Conservation (phyloP, 2,797 vertebrate species). For the Pangasius sanitwongsei region DNA sequence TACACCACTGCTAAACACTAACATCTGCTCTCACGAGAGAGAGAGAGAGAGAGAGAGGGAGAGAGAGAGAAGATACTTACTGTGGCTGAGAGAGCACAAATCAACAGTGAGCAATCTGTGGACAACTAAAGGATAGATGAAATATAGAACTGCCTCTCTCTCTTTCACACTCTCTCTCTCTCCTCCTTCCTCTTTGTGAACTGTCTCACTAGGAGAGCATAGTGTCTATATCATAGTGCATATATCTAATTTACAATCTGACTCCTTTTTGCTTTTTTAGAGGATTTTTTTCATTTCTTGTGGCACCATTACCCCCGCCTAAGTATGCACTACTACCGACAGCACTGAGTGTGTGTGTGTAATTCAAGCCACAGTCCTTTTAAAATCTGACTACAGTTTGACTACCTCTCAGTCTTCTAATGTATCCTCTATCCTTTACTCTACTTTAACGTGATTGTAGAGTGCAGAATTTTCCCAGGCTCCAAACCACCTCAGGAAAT, state of each 20-base stretch:
- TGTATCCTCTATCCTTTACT: constrained; percentile 46
- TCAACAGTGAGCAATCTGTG: constrained; percentile 43
- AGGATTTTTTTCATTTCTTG: not conserved
- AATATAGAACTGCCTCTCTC: not conserved
- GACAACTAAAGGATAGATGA: constrained; percentile 37
- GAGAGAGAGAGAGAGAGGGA: constrained; percentile 59
- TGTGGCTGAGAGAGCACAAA: constrained; percentile 25
- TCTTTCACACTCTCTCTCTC: constrained; percentile 17
- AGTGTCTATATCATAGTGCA: constrained; percentile 7
- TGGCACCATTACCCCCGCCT: not conserved
- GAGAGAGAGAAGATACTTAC: constrained; percentile 53
- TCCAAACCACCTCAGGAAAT: not conserved
- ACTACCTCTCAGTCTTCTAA: constrained; percentile 54
- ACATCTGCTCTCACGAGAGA: not conserved
- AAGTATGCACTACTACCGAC: not conserved
- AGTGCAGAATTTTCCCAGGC: not conserved
- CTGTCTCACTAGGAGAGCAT: constrained; percentile 33
- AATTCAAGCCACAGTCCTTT: constrained; percentile 41
- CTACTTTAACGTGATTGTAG: not conserved
- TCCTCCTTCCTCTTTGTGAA: constrained; percentile 29
- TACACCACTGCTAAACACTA: not conserved
- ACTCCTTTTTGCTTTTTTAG: constrained; percentile 17
- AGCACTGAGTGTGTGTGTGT: not conserved
- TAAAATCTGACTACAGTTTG: constrained; percentile 30
- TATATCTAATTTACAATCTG: constrained; percentile 39